phyloP scores from a whole-genome alignment of 2,113 vertebrate genomes.

The Planiliza haematocheilus region DNA sequence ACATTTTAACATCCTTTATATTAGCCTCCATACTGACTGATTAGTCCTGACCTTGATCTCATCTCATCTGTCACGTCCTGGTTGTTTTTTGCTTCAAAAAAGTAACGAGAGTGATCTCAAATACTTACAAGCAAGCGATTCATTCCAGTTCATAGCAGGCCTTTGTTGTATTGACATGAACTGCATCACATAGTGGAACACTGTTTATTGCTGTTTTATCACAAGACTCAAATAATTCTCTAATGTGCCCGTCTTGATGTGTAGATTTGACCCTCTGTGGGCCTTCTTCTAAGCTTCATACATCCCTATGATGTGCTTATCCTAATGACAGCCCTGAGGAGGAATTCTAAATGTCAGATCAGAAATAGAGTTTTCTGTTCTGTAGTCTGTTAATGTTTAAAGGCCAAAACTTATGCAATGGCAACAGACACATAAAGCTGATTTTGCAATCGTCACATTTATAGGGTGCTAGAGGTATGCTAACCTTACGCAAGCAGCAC shows the following conservation, averaged over 20 bases:
- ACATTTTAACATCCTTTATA: not conserved
- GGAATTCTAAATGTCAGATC: slow-evolving; percentile 29
- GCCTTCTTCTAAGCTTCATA: not conserved
- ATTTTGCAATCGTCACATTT: slow-evolving; percentile 42
- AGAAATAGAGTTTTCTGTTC: slow-evolving; percentile 22
- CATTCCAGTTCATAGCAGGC: not conserved
- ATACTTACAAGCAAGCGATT: not conserved
- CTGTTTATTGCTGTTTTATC: slow-evolving; percentile 9
- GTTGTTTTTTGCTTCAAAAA: not conserved
- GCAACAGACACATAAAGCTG: not conserved
- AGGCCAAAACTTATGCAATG: slow-evolving; percentile 44
- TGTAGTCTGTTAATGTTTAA: not conserved
- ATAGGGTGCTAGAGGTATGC: not conserved
- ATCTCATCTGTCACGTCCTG: not conserved
- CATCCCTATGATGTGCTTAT: slow-evolving; percentile 4
- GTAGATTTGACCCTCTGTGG: not conserved
- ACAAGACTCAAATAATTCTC: slow-evolving; percentile 1
- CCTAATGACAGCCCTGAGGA: not conserved
- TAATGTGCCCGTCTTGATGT: not conserved
- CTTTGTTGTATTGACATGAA: not conserved
- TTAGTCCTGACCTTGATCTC: slow-evolving; percentile 7
- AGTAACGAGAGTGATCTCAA: not conserved
- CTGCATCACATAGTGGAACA: not conserved
- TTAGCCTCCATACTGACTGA: not conserved
- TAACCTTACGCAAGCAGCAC: not conserved